Base-by-base conservation (phyloP, 64 coral and sea anemone species). In the Actinia equina region DNA sequence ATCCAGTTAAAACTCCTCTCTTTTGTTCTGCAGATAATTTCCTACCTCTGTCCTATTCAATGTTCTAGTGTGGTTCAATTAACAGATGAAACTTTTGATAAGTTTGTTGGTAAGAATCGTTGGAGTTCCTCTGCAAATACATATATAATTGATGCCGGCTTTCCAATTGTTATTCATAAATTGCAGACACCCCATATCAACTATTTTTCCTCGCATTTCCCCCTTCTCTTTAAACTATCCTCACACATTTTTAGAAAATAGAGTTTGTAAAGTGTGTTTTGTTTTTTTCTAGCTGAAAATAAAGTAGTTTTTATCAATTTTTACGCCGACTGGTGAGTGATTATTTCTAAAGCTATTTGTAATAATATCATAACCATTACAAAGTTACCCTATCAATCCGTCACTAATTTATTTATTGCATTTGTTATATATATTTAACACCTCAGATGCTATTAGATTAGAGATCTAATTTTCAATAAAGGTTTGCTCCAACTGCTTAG, bases 271-370 rank as follows among this genome's bases (percentile, higher is more conserved):
- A 30, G 18, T 74, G 10, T 74, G 19, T 74, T 74, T 74, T 85
- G 45, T 52, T 82, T 56, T 74, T 86, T 90, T 87, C 86, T 45
- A 98, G 96, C 86, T 45, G 87, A 92, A 20, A 92, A 94, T 67
- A 94, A 94, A 65, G 27, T 98, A 43, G 92, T 94, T 57, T 92
- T 98, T 85, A 90, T 98, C 57, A 98, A 98, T 94, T 98, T 98
- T 82, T 98, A 98, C 44, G 96, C 96, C 5, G 95, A 56, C 54
- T 56, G 45, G 45, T 49, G 7, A 49, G 45, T 49, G 45, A n/a
- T 49, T 4, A 7, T 49, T 49, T 49, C 3, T 49, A 49, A 2
- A 7, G 7, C 2, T 49, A 49, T 49, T 49, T 49, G 7, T 49
- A 49, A 7, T 7, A n/a, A n/a, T n/a, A n/a, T 49, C 45, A 49